These are phyloP conservation scores for Carposina sasakii DNA, from an alignment of 1,140 invertebrate species.

Conservation along the genomic window DNA sequence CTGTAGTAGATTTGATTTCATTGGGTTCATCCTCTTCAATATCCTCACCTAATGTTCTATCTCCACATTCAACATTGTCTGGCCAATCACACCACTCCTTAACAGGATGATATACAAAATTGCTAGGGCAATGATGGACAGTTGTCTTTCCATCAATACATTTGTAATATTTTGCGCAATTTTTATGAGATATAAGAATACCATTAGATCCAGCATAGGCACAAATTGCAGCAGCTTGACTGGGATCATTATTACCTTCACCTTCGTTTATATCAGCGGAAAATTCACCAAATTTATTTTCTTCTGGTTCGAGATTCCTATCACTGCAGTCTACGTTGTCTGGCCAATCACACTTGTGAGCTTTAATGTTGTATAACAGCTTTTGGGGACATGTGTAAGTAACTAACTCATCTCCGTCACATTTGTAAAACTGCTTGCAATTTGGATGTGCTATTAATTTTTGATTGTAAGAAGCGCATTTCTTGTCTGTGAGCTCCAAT, in stretches of 20 bases:
- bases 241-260: conserved; percentile 21
- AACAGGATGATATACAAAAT: conserved; percentile 16
- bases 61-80: conserved; percentile 10
- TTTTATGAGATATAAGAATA: conserved; percentile 5
- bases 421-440: conserved; percentile 30
- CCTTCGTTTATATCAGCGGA: background rate
- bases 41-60: background rate
- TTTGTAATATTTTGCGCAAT: background rate
- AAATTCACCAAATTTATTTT: background rate
- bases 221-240: conserved; percentile 30
- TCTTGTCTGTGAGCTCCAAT: too few species aligned
- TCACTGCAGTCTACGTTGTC: conserved; percentile 20
- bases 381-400: conserved; percentile 12
- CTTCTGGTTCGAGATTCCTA: background rate
- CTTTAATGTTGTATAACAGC: conserved; percentile 16
- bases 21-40: background rate
- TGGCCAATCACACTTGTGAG: conserved; percentile 22
- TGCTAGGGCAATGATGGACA: conserved; percentile 1
- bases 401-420: conserved; percentile 18
- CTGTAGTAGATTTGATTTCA: background rate
- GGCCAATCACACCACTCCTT: conserved; percentile 11
- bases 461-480: too few species aligned
- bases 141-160: background rate
- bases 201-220: conserved; percentile 19
- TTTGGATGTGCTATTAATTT: conserved; percentile 25